A percentile compares a stretch with the other conserved stretches of the same genome.
These are phyloP conservation scores for Formica selysi DNA, from an alignment of 1,140 invertebrate species.

Conservation along the genomic window DNA sequence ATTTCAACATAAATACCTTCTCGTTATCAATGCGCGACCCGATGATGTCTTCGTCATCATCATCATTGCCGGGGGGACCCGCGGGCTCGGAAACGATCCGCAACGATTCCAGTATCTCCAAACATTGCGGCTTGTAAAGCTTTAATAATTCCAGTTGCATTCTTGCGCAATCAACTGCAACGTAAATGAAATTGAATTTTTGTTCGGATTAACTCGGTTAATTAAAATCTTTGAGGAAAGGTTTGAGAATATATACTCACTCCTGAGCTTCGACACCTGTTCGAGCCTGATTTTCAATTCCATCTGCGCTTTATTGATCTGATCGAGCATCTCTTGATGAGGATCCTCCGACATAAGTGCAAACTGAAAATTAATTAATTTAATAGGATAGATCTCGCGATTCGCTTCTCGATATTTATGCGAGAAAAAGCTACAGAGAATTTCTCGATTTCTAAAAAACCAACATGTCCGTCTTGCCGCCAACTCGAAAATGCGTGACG, in stretches of 20 bases:
- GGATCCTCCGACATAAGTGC: neutral
- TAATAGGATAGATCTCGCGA: neutral
- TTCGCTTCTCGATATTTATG: neutral
- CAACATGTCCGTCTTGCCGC: neutral
- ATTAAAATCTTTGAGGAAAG: too few relatives aligned
- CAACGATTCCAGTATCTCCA: slow-evolving; percentile 63
- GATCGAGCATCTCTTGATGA: neutral
- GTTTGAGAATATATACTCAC: slow-evolving; percentile 19
- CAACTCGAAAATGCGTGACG: neutral
- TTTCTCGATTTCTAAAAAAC: neutral
- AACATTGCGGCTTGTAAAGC: slow-evolving; percentile 50
- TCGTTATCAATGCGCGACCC: neutral
- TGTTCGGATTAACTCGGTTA: neutral
- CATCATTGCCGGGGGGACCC: neutral
- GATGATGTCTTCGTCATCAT: neutral
- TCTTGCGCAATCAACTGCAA: slow-evolving; percentile 61
- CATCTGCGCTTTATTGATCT: slow-evolving; percentile 28
- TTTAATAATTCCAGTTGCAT: slow-evolving; percentile 61
- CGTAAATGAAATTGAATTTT: neutral
- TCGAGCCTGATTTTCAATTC: slow-evolving; percentile 61
- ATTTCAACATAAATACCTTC: slow-evolving; percentile 71
- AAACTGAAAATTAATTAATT: neutral
- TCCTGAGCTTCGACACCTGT: slow-evolving; percentile 53
- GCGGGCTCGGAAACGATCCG: neutral
- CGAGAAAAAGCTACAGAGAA: neutral